Evolutionary conservation across 92 coral and sea anemone species (phyloP), one percentile per base, ranked within the genome.

Genomic region (Heteractis magnifica): DNA sequence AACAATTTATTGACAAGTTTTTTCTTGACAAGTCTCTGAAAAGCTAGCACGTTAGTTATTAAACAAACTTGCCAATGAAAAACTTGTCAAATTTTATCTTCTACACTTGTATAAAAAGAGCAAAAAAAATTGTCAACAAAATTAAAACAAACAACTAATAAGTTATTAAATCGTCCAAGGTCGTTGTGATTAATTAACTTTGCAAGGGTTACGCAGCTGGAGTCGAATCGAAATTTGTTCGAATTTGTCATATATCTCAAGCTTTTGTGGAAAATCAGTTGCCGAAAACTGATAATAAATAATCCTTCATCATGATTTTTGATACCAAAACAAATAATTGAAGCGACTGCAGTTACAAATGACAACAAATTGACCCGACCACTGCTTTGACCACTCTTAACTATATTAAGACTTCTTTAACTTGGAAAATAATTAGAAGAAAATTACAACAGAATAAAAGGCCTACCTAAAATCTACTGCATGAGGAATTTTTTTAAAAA

Each of bases 121-220:
- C 26, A 26, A 26, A 26, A 1, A 26, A 0, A 26, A 1, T 1
- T 26, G 26, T 26, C 26, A 26, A 26, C 26, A 26, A 26, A 26
- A 26, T 26, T 26, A 26, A 26, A 26, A 26, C 26, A 26, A 26
- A 1, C 26, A 58, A 58, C 65, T 10, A 58, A 58, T 58, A 58
- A 58, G 65, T 58, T 58, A 58, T 58, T 58, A 58, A 58, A 58
- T 58, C 65, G 65, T 58, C 65, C 1, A 58, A 58, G 26, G 65
- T 58, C 65, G 65, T 58, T 58, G 65, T 58, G 65, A 58, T 58
- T 58, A 58, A 58, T 58, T 58, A 58, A 58, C 65, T 58, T 58
- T 58, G 65, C 65, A 58, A 58, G 65, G 65, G 65, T 58, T 58
- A 58, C 65, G 65, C 65, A 58, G 65, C 0, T 58, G 65, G 65